Base-by-base conservation (phyloP, 1,140 invertebrate species). In the Nephila pilipes region DNA sequence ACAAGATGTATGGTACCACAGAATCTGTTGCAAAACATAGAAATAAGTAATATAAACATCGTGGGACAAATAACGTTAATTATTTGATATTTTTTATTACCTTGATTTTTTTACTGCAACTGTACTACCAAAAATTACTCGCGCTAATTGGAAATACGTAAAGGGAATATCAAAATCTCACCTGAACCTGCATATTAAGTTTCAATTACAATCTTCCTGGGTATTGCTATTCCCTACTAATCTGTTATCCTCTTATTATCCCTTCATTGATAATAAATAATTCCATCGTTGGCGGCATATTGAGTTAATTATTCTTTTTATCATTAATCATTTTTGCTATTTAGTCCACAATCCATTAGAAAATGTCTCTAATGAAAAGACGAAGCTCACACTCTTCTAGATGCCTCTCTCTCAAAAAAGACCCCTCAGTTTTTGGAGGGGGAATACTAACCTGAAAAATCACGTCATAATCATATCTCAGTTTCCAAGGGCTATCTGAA, bases 391-490 rank as follows among this genome's bases (percentile, higher is more conserved):
- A 22, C n/a, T 75, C 63, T 69, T 29, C 16, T 60, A 60, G 58
- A 60, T 60, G 4, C 69, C 29, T 18, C 69, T 75, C 29, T 75
- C 3, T 18, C 25, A 6, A 18, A 6, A 75, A 36, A 58, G 22
- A 60, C 18, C 22, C 6, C 16, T 60, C 16, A 60, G 22, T 20
- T 60, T 20, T 60, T 25, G 22, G 80, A 83, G 46, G 4, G 80
- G 46, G 46, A n/a, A 55, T 22, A 46, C 46, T 46, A 46, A 46
- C 10, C 22, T 14, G 22, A 54, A 83, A 83, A 83, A 55, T 83
- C 38, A 83, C 38, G 46, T 46, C 69, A 75, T 75, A 32, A 75
- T 25, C 38, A 38, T 83, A 25, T 83, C 80, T 83, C 80, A 55
- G 46, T 12, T 75, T 75, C 54, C 22, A 55, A 83, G 46, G 38